These are phyloP conservation scores for Theocolax elegans DNA, from an alignment of 1,140 invertebrate genomes.

Conservation along the genomic window DNA sequence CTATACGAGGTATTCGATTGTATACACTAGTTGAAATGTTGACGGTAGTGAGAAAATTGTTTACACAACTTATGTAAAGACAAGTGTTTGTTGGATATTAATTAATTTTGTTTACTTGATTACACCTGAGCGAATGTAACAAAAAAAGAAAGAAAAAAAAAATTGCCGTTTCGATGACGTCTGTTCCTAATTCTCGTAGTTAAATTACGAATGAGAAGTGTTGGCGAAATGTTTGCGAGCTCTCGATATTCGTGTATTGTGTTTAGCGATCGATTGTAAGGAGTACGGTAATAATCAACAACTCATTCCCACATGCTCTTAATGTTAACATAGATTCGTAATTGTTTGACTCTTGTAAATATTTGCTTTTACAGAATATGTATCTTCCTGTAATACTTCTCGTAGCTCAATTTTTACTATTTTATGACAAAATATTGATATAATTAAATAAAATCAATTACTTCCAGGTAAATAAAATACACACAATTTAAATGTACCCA, in stretches of 20 bases:
- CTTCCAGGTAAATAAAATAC: neutral
- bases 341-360: conserved; percentile 22
- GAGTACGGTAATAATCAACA: neutral
- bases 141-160: neutral
- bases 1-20: neutral
- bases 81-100: conserved; percentile 16
- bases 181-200: too few relatives aligned
- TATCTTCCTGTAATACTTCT: neutral
- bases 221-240: conserved; percentile 3
- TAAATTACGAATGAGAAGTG: too few relatives aligned
- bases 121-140: neutral
- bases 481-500: too few relatives aligned
- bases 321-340: conserved; percentile 12
- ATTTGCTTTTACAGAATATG: conserved; percentile 24
- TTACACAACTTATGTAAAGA: neutral
- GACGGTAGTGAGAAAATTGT: neutral
- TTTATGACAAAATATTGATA: conserved; percentile 4
- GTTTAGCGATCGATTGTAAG: too few relatives aligned
- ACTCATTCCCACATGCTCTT: conserved; percentile 19
- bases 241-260: neutral
- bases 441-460: conserved; percentile 31
- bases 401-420: conserved; percentile 6
- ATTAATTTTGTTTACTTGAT: neutral
- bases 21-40: conserved; percentile 16
- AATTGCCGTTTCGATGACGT: too few relatives aligned